Conservation (phyloP, 2,888 invertebrate species). For the Trilocha varians region DNA sequence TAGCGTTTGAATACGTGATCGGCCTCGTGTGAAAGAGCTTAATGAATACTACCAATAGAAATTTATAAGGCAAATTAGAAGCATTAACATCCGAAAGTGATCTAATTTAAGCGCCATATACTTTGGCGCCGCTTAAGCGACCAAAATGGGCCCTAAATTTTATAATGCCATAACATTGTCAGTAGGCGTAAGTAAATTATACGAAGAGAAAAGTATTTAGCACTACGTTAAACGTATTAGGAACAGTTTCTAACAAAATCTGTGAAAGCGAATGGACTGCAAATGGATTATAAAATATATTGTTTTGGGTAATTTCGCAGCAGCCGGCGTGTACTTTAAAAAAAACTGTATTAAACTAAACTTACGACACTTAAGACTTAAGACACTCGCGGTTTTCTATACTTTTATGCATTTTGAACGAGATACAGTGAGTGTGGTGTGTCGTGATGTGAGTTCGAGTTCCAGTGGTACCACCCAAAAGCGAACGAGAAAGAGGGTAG, state of each 20-base stretch:
- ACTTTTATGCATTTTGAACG: too few relatives aligned
- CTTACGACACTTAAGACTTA: too few relatives aligned
- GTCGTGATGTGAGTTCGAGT: too few relatives aligned
- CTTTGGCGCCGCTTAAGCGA: slow-evolving; percentile 2
- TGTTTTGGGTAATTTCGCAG: too few relatives aligned
- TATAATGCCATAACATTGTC: slow-evolving; percentile 4
- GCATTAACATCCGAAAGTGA: slow-evolving; percentile 1
- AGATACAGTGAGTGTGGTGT: too few relatives aligned
- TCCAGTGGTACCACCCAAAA: too few relatives aligned
- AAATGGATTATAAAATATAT: too few relatives aligned
- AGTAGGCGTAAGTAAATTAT: slow-evolving; percentile 5
- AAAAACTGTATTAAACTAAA: too few relatives aligned
- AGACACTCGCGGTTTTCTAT: too few relatives aligned
- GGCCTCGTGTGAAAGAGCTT: slow-evolving; percentile 23
- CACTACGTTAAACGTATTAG: neutral
- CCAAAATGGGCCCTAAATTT: slow-evolving; percentile 2
- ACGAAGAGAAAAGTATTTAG: slow-evolving; percentile 3
- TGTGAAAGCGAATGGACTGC: slow-evolving; percentile 1
- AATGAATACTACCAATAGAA: slow-evolving; percentile 11
- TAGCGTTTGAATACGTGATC: slow-evolving; percentile 20
- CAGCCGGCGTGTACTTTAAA: too few relatives aligned
- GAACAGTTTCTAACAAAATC: slow-evolving; percentile 2
- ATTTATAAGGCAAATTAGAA: slow-evolving; percentile 12
- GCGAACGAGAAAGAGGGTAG: too few relatives aligned
- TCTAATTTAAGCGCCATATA: slow-evolving; percentile 8